Base-by-base conservation (phyloP, 1,140 invertebrate species). In the Calephelis virginiensis region DNA sequence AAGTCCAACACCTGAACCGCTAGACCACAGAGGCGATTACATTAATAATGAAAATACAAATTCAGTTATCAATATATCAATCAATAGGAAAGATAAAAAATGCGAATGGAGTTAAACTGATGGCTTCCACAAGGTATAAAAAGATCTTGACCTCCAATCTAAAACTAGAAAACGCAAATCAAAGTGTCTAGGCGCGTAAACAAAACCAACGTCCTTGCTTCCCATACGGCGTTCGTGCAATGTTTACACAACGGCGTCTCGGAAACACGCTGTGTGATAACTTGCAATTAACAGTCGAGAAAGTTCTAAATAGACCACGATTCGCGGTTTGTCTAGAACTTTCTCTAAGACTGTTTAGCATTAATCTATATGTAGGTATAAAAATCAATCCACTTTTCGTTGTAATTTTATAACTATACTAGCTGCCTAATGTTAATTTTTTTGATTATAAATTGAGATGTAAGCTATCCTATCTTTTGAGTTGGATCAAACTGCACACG, bases 71-170 rank as follows among this genome's bases (percentile, higher is more conserved):
- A 17, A 0, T 17, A 17, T 17, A 17, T 17, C 1, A 17, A 17
- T 17, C 0, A 17, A 17, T 40, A 40, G 40, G 40, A 40, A 40
- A 8, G 40, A 5, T 40, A 40, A 40, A 40, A 40, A 40, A 8
- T 1, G 40, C 8, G 17, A 17, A 17, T 17, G 40, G 37, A 9
- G 8, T 14, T 62, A 6, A 4, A 14, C 11, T 17, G 12, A 14
- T 17, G 14, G 61, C n/a, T 40, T 37, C 6, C 40, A 14, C 13
- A 45, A 17, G 14, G 43, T 62, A 62, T 62, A 62, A 62, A 62
- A 62, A 62, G 61, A 62, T 46, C 43, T 62, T 47, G 61, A 62
- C 61, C 61, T 62, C 61, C 61, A 45, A 61, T 10, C 61, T 47
- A 46, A 46, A 62, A n/a, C 40, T 45, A 62, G 40, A 47, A 28